A percentile compares a stretch with the other conserved stretches of the same genome.
Evolutionary conservation across 2,888 invertebrate genomes (phyloP).

Genomic region (Teleiodes luculella): DNA sequence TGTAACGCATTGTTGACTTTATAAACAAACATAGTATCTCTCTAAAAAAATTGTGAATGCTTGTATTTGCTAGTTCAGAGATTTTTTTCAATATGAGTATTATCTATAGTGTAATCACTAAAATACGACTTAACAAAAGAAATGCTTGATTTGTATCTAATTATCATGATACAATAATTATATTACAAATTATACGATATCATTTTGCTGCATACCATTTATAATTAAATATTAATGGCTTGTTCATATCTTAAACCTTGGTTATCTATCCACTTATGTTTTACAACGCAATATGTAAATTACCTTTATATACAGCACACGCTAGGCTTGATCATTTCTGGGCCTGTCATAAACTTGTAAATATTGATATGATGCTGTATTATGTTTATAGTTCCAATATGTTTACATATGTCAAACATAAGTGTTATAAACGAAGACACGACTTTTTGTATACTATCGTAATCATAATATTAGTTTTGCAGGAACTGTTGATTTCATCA

Average conservation of each 20-base stretch:
- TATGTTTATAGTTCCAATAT: conserved; percentile 23
- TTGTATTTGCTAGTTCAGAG: no score
- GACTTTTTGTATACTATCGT: background rate
- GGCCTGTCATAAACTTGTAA: conserved; percentile 24
- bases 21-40: no score
- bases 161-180: no score
- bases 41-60: no score
- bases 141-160: no score
- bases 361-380: conserved; percentile 22
- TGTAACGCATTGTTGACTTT: no score
- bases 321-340: background rate
- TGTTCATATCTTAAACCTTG: no score
- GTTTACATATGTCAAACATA: background rate
- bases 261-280: background rate
- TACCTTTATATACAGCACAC: background rate
- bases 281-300: background rate
- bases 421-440: background rate
- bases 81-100: no score
- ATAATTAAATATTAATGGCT: background rate
- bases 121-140: no score
- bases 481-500: background rate
- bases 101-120: no score
- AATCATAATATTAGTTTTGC: background rate
- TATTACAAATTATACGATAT: no score
- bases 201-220: no score